A percentile compares a stretch with the other conserved stretches of the same genome.
Conservation (phyloP, 2,113 vertebrate genomes). For the Herpailurus yagouaroundi region DNA sequence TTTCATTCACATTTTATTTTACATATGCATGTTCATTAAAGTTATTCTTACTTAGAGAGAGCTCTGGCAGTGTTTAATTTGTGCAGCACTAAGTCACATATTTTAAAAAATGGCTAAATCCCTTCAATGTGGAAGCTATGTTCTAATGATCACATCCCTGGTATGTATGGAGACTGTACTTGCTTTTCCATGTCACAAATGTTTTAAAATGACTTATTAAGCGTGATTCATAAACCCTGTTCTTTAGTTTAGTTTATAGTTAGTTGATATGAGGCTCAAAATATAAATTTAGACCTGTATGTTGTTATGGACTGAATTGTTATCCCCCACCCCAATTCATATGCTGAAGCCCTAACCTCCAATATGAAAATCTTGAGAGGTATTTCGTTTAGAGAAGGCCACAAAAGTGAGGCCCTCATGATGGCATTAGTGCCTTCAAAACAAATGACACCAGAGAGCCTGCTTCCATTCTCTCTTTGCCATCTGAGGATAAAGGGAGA, state of each 20-base stretch:
- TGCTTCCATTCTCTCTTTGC: not conserved
- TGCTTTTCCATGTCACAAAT: not conserved
- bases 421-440: not conserved
- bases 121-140: not conserved
- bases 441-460: not conserved
- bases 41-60: not conserved
- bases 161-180: not conserved
- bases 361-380: no score
- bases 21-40: not conserved
- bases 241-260: not conserved
- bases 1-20: not conserved
- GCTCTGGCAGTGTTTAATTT: not conserved
- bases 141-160: not conserved
- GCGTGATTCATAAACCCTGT: not conserved
- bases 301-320: not conserved
- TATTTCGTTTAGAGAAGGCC: not conserved
- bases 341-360: not conserved
- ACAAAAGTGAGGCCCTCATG: not conserved
- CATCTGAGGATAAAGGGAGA: not conserved
- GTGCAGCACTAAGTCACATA: not conserved
- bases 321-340: not conserved
- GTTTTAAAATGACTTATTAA: not conserved
- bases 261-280: not conserved
- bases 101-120: not conserved
- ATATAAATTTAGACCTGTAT: not conserved